Percentiles rank a stretch among this genome's conserved stretches.
phyloP scores from a whole-genome alignment of 1,140 invertebrate species.

The Pomphorhynchus laevis region DNA sequence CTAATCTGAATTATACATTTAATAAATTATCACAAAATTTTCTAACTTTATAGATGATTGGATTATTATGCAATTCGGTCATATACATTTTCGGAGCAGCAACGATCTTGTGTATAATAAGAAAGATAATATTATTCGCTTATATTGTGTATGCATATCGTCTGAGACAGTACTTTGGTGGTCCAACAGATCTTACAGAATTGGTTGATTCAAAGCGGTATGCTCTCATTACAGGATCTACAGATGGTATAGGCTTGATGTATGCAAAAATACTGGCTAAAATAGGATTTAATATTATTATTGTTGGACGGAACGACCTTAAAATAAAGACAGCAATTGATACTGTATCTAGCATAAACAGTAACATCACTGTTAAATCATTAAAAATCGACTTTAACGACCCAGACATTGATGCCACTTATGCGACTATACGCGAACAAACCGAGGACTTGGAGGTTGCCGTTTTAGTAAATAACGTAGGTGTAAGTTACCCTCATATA shows the following conservation, averaged over 20 bases:
- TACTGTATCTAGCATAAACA: constrained; percentile 35
- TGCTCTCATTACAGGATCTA: constrained; percentile 48
- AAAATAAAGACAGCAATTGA: constrained; percentile 39
- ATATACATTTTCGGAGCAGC: too few relatives aligned
- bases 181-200: too few relatives aligned
- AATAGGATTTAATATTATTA: constrained; percentile 38
- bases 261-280: constrained; percentile 33
- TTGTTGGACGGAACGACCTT: constrained; percentile 42
- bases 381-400: constrained; percentile 44
- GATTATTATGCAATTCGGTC: too few relatives aligned
- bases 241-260: constrained; percentile 60
- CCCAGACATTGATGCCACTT: constrained; percentile 28
- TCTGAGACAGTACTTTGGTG: too few relatives aligned
- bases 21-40: too few relatives aligned
- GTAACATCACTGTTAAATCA: constrained; percentile 36
- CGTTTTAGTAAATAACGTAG: constrained; percentile 70
- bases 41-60: too few relatives aligned
- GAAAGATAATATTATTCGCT: too few relatives aligned
- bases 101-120: too few relatives aligned
- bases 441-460: constrained; percentile 44
- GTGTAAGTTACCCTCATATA: constrained; percentile 49
- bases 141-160: too few relatives aligned
- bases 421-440: constrained; percentile 34
- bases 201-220: too few relatives aligned
- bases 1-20: too few relatives aligned